Conservation (phyloP, 2,797 vertebrate species). For the Masticophis lateralis region DNA sequence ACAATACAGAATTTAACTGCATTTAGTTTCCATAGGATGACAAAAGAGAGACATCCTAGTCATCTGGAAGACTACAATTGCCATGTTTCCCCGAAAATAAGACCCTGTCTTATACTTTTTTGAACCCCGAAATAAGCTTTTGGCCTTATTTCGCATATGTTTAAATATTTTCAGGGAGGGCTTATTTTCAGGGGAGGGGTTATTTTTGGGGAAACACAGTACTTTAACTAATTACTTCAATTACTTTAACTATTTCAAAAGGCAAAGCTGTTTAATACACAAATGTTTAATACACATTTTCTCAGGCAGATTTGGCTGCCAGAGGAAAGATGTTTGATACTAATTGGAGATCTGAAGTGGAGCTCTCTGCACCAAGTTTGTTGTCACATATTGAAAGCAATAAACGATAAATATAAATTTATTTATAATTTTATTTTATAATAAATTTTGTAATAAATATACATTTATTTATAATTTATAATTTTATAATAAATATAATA, state of each 20-base stretch:
- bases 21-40: neutral
- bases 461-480: no score
- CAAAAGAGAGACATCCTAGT: neutral
- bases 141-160: no score
- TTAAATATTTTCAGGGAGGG: no score
- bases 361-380: neutral
- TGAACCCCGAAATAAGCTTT: no score
- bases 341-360: neutral
- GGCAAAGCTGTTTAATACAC: neutral
- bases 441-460: neutral
- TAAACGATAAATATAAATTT: neutral
- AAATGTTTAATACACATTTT: neutral
- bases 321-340: neutral
- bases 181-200: no score
- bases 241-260: neutral
- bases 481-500: neutral
- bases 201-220: no score
- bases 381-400: neutral
- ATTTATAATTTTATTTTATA: no score
- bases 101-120: no score
- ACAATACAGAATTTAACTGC: neutral
- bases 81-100: no score
- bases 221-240: neutral
- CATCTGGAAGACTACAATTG: neutral
- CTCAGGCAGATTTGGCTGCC: neutral